A percentile compares a stretch with the other conserved stretches of the same genome.
phyloP scores from a whole-genome alignment of 2,888 invertebrate species.

The Apoda limacodes region DNA sequence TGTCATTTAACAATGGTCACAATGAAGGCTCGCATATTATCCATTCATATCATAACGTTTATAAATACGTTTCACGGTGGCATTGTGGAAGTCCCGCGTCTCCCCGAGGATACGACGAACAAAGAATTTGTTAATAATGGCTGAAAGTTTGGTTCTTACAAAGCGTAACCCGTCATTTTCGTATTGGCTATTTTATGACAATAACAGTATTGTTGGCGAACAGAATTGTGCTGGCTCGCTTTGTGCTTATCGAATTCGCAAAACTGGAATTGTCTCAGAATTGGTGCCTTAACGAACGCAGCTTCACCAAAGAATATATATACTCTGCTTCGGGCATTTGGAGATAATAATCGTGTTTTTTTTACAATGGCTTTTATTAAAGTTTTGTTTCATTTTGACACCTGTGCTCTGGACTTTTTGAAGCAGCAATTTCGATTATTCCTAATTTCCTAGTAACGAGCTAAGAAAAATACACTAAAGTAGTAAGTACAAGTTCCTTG shows the following conservation, averaged over 20 bases:
- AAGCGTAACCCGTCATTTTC: slow-evolving; percentile 66
- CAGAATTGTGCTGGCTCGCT: slow-evolving; percentile 43
- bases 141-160: slow-evolving; percentile 50
- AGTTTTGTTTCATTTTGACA: no score
- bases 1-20: slow-evolving; percentile 36
- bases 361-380: no score
- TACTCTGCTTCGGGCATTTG: no score
- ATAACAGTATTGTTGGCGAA: slow-evolving; percentile 51
- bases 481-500: no score
- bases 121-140: slow-evolving; percentile 58
- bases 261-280: slow-evolving; percentile 64
- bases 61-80: slow-evolving; percentile 60
- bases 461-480: no score
- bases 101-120: slow-evolving; percentile 58
- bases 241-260: slow-evolving; percentile 54
- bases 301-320: no score
- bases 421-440: no score
- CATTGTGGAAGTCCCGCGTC: slow-evolving; percentile 52
- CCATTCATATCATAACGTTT: slow-evolving; percentile 67
- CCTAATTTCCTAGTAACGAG: no score
- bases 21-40: slow-evolving; percentile 52
- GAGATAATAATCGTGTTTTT: no score
- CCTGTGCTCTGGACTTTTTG: no score
- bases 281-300: slow-evolving; percentile 46
- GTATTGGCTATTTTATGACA: slow-evolving; percentile 67